These are phyloP conservation scores for Corticium candelabrum DNA, from an alignment of 37 sponge, comb jelly and placozoan species.

Conservation along the genomic window DNA sequence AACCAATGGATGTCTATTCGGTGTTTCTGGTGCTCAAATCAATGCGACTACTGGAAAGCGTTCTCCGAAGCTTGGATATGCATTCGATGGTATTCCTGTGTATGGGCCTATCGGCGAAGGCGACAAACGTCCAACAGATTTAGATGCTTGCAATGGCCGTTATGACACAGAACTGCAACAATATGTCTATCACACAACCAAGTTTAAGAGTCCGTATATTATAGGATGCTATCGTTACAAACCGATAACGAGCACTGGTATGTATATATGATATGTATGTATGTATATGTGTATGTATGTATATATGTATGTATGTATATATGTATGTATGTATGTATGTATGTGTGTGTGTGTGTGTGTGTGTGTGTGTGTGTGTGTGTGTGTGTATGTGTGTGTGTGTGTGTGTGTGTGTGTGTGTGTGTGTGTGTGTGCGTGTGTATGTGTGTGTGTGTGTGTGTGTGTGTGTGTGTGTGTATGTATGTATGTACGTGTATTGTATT, in stretches of 20 bases:
- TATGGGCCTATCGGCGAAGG: not conserved
- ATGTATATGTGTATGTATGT: too few species aligned
- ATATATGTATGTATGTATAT: too few species aligned
- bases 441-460: not conserved
- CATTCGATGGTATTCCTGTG: not conserved
- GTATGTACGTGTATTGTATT: not conserved
- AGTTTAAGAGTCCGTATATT: not conserved
- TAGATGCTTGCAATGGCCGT: not conserved
- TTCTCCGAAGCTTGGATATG: not conserved
- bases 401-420: too few species aligned
- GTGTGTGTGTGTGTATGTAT: constrained; percentile 1
- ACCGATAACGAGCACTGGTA: too few species aligned
- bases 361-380: too few species aligned
- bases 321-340: too few species aligned
- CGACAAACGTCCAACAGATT: not conserved
- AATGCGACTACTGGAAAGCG: not conserved
- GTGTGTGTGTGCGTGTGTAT: not conserved
- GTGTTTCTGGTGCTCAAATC: not conserved
- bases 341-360: too few species aligned
- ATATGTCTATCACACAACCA: not conserved
- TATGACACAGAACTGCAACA: not conserved
- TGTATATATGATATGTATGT: too few species aligned
- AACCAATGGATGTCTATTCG: not conserved
- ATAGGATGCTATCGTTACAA: not conserved
- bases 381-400: too few species aligned